Conservation (phyloP, 2,113 vertebrate species). For the Dicentrarchus labrax region DNA sequence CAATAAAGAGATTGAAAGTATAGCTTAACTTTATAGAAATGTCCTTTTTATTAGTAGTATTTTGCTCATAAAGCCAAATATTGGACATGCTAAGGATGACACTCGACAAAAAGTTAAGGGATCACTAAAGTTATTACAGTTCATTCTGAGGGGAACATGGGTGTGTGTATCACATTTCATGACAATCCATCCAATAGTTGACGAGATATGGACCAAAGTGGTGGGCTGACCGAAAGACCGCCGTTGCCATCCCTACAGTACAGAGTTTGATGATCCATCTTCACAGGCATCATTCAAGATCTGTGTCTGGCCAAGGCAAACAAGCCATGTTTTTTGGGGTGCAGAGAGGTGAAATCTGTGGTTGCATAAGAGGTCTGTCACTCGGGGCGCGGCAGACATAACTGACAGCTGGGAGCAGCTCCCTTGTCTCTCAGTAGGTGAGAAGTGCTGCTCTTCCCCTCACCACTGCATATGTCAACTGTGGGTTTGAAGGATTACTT, state of each 20-base stretch:
- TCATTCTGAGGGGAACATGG: not conserved
- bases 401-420: constrained; percentile 47
- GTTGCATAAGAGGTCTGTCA: constrained; percentile 48
- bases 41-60: not conserved
- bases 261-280: not conserved
- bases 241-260: not conserved
- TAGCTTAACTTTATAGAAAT: not conserved
- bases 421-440: constrained; percentile 34
- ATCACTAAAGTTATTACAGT: not conserved
- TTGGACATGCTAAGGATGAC: not conserved
- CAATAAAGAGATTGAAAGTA: not conserved
- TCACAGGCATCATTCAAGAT: not conserved
- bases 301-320: not conserved
- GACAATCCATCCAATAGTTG: not conserved
- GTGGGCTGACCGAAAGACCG: too few relatives aligned
- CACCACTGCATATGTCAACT: constrained; percentile 27
- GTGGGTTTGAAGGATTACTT: constrained; percentile 24
- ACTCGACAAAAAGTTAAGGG: not conserved
- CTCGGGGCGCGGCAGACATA: constrained; percentile 10
- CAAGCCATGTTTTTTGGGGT: not conserved
- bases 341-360: constrained; percentile 12
- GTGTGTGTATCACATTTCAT: not conserved
- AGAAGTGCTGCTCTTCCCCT: constrained; percentile 47
- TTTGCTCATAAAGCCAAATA: not conserved
- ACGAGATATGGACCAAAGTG: not conserved